phyloP scores from a whole-genome alignment of 2,888 invertebrate genomes.

The Phoenoteleia sp. region DNA sequence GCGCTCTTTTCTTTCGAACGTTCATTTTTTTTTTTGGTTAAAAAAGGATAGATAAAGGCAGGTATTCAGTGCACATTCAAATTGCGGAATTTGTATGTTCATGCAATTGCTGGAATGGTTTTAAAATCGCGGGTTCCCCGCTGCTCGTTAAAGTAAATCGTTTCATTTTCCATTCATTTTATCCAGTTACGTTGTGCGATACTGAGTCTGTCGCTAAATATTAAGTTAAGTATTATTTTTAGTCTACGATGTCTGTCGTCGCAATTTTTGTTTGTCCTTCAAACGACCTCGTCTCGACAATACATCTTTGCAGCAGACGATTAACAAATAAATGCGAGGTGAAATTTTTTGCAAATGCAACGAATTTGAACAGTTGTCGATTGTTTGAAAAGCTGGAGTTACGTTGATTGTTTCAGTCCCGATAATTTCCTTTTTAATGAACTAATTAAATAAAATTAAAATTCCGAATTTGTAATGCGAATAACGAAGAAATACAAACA shows the following conservation, averaged over 20 bases:
- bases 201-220: constrained; percentile 47
- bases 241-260: constrained; percentile 69
- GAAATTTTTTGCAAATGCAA: constrained; percentile 68
- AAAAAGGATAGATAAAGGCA: no score
- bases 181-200: constrained; percentile 21
- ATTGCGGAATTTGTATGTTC: neutral
- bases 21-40: no score
- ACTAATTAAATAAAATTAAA: constrained; percentile 60
- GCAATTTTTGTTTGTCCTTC: constrained; percentile 78
- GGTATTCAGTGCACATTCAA: no score
- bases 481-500: constrained; percentile 41
- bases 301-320: constrained; percentile 78
- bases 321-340: constrained; percentile 79
- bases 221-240: constrained; percentile 68
- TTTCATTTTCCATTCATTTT: neutral
- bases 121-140: neutral
- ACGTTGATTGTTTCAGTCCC: constrained; percentile 59
- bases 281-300: constrained; percentile 77
- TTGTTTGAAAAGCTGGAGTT: constrained; percentile 60
- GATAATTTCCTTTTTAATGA: constrained; percentile 49
- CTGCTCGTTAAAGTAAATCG: neutral
- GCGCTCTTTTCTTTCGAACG: no score
- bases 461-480: constrained; percentile 53
- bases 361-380: constrained; percentile 72
- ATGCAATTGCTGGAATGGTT: neutral